Evolutionary conservation across 2,797 vertebrate species (phyloP), one percentile per base, ranked within the genome.

Genomic region (Dendrocincla tyrannina): DNA sequence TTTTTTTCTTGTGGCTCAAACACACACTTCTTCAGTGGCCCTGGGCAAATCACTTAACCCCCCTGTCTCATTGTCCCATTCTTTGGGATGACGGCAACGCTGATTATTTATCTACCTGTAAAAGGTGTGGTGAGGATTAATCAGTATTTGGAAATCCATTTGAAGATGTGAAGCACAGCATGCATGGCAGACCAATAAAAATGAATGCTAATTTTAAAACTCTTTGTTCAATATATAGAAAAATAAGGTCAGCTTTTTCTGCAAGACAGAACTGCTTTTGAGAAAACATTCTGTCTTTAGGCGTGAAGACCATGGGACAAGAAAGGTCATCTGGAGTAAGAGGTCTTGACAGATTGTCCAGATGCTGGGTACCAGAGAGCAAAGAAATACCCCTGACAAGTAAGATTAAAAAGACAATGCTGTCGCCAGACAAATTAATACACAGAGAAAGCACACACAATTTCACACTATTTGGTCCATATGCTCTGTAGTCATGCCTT

Each of bases 1-100:
- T 1, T 25, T 78, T 63, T 59, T 42, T 4, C 37, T 49, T 85
- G 59, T 70, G 44, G 66, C 24, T 72, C 32, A 85, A 79, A 50
- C 33, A 72, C 13, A 69, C 8, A 88, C 35, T 86, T 92, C 64
- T 78, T 81, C 88, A 90, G 76, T 81, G 94, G 82, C 87, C 91
- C 47, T 72, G 89, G 89, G 91, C 87, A 91, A 96, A 85, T 88
- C 89, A 10, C 91, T 96, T 95, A 93, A 90, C 73, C 58, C 85
- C 66, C 49, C 66, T 66, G 82, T 39, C 68, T 91, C 60, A 39
- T 64, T 70, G 87, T 91, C 62, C 62, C 27, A 39, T 66, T 91
- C 35, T 88, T 73, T 73, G 86, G 72, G 53, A 78, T 37, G 25
- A 50, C 74, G 37, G 39, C 28, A 93, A 66, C 55, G 50, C 27